phyloP scores from a whole-genome alignment of 2,797 vertebrate genomes.

The Avahi laniger region DNA sequence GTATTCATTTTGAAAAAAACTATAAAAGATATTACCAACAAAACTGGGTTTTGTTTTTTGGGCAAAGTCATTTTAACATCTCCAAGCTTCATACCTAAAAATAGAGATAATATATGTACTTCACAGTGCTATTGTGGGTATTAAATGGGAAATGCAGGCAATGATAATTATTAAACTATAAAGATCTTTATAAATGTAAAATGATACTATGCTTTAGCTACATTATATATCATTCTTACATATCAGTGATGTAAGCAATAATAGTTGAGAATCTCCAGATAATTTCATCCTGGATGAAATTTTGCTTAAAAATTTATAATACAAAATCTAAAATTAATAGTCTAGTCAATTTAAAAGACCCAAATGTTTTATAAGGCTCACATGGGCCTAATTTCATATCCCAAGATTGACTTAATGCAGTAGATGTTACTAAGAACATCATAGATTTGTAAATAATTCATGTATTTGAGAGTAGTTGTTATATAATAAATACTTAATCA shows the following conservation, averaged over 20 bases:
- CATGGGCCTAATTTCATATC: not conserved
- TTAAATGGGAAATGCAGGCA: not conserved
- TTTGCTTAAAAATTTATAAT: not conserved
- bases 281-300: not conserved
- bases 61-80: not conserved
- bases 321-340: not conserved
- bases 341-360: constrained; percentile 7
- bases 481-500: constrained; percentile 17
- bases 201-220: not conserved
- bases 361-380: not conserved
- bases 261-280: not conserved
- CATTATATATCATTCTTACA: not conserved
- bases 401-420: not conserved
- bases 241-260: not conserved
- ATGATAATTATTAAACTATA: not conserved
- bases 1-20: not conserved
- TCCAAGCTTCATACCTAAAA: not conserved
- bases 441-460: constrained; percentile 21
- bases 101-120: not conserved
- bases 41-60: not conserved
- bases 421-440: not conserved
- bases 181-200: not conserved
- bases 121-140: not conserved
- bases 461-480: not conserved
- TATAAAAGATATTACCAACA: not conserved